Conservation (phyloP, 2,797 vertebrate species). For the Geotrypetes seraphini region DNA sequence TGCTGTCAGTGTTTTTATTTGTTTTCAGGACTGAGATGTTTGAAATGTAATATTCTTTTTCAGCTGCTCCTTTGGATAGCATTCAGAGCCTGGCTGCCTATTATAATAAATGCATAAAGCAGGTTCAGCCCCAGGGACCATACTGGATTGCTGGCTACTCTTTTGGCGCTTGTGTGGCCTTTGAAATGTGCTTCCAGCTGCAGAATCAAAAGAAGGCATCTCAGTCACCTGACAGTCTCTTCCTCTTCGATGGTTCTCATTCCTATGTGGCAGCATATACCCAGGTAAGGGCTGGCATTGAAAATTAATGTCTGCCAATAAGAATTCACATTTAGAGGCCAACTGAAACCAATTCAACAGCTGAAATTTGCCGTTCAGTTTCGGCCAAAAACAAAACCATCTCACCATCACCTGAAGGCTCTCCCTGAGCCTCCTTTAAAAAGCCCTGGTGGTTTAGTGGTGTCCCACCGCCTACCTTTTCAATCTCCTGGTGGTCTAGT, state of each 20-base stretch:
- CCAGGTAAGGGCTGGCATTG: conserved; percentile 73
- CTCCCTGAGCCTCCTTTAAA: too few relatives aligned
- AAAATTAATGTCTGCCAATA: too few relatives aligned
- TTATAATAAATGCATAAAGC: conserved; percentile 75
- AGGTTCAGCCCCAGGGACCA: conserved; percentile 80
- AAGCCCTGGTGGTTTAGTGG: too few relatives aligned
- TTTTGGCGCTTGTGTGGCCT: conserved; percentile 92
- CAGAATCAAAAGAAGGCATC: conserved; percentile 57
- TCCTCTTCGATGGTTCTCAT: conserved; percentile 89
- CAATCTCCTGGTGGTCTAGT: too few relatives aligned
- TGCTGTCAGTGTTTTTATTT: too few relatives aligned
- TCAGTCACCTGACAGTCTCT: conserved; percentile 67
- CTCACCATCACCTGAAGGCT: too few relatives aligned
- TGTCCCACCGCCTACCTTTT: too few relatives aligned
- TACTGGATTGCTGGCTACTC: conserved; percentile 91
- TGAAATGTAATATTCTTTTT: background rate
- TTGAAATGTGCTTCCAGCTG: conserved; percentile 92
- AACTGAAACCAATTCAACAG: too few relatives aligned
- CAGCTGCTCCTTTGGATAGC: conserved; percentile 87
- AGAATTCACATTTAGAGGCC: too few relatives aligned
- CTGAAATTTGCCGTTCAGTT: too few relatives aligned
- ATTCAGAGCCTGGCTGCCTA: conserved; percentile 80
- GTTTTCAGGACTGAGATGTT: too few relatives aligned
- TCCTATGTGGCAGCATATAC: conserved; percentile 87
- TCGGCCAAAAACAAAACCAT: too few relatives aligned